Evolutionary conservation across 35 echinoderm and acorn worm genomes (phyloP).

Genomic region (Hemicentrotus pulcherrimus): DNA sequence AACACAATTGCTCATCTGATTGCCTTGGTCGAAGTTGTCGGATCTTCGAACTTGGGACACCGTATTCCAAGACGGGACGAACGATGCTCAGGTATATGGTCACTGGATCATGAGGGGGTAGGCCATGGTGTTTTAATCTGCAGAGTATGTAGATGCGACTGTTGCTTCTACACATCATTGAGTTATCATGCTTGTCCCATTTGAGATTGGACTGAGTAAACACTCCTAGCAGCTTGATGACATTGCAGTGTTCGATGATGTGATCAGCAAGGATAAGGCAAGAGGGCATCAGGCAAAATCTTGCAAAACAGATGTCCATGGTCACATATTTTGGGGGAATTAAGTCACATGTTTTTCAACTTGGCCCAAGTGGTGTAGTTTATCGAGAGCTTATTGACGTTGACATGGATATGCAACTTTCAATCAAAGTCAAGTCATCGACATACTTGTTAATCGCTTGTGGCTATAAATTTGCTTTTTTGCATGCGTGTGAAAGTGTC

Average conservation of each 20-base stretch:
- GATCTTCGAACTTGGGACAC: neutral
- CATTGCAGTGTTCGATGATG: neutral
- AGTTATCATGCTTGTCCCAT: constrained; percentile 5
- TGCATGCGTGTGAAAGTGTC: too few relatives aligned
- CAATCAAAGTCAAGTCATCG: neutral
- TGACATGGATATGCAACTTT: neutral
- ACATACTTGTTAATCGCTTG: neutral
- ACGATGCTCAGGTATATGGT: constrained; percentile 40
- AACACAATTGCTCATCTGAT: too few relatives aligned
- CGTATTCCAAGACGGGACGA: constrained; percentile 52
- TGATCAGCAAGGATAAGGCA: neutral
- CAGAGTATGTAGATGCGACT: constrained; percentile 33
- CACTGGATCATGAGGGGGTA: neutral
- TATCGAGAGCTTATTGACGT: neutral
- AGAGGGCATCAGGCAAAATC: neutral
- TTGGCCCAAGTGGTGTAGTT: neutral
- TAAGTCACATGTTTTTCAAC: constrained; percentile 37
- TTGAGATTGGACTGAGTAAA: constrained; percentile 28
- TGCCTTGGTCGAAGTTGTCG: too few relatives aligned
- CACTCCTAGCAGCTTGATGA: constrained; percentile 40
- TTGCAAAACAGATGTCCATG: constrained; percentile 36
- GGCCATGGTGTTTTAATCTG: constrained; percentile 12
- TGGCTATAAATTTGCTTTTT: neutral
- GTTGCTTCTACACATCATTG: neutral
- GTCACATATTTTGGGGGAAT: constrained; percentile 21